These are phyloP conservation scores for Sphaerodactylus townsendi DNA, from an alignment of 2,113 vertebrate species.

Conservation along the genomic window DNA sequence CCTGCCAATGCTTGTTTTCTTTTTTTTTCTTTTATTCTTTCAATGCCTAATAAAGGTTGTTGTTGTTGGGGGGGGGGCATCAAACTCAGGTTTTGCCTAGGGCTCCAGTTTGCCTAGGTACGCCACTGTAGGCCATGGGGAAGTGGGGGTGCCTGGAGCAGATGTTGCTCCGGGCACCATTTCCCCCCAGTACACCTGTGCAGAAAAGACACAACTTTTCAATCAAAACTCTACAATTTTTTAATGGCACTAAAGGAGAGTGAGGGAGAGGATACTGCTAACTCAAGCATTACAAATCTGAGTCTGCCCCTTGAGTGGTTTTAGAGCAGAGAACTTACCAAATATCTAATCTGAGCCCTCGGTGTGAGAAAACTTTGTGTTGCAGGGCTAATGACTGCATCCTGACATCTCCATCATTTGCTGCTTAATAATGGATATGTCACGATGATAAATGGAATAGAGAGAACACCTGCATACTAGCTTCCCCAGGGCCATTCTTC, in stretches of 20 bases:
- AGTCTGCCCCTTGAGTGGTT: neutral
- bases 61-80: no score
- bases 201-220: neutral
- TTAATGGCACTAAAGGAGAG: neutral
- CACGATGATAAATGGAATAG: neutral
- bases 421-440: neutral
- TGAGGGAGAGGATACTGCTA: neutral
- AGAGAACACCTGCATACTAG: neutral
- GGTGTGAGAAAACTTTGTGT: neutral
- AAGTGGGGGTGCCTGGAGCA: no score
- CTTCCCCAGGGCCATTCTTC: neutral
- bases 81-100: no score
- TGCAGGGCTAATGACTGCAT: neutral
- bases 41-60: no score
- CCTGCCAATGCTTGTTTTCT: no score
- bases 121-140: no score
- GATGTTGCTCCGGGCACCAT: no score
- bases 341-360: neutral
- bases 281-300: neutral
- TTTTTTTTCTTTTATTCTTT: no score
- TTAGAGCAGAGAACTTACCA: neutral
- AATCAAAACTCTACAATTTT: neutral
- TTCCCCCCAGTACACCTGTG: no score
- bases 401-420: neutral
- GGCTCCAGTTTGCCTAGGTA: no score